These are phyloP conservation scores for Lordiphosa stackelbergi DNA, from an alignment of 1,140 invertebrate species.

Conservation along the genomic window DNA sequence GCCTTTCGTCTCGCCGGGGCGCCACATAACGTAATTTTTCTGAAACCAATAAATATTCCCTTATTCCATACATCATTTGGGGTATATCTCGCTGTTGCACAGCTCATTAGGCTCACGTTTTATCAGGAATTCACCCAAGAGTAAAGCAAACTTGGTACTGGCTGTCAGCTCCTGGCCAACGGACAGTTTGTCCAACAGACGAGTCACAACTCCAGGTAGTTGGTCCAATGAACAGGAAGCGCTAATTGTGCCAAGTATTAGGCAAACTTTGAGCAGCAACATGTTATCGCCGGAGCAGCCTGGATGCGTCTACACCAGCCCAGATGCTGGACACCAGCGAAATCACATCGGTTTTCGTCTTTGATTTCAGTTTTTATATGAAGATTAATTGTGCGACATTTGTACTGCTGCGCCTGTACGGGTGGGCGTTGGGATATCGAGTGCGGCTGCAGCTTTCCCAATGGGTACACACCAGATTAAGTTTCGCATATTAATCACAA, in stretches of 20 bases:
- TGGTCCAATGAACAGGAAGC: slow-evolving; percentile 1
- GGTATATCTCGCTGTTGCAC: slow-evolving; percentile 36
- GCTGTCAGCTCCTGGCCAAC: slow-evolving; percentile 30
- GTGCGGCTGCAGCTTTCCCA: slow-evolving; percentile 22
- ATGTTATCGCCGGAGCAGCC: slow-evolving; percentile 41
- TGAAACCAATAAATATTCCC: slow-evolving; percentile 33
- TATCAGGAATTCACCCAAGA: slow-evolving; percentile 61
- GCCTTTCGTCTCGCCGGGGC: slow-evolving; percentile 55
- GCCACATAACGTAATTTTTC: slow-evolving; percentile 63
- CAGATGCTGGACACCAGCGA: slow-evolving; percentile 25
- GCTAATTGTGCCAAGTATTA: slow-evolving; percentile 30
- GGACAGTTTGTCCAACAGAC: slow-evolving; percentile 44
- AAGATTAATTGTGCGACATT: slow-evolving; percentile 66
- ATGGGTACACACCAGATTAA: slow-evolving; percentile 46
- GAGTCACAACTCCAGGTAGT: slow-evolving; percentile 31
- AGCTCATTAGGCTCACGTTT: slow-evolving; percentile 62
- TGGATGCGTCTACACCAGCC: slow-evolving; percentile 36
- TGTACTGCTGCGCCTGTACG: slow-evolving; percentile 23
- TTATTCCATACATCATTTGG: slow-evolving; percentile 18
- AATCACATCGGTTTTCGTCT: slow-evolving; percentile 56
- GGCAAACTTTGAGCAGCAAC: slow-evolving; percentile 44
- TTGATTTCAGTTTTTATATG: slow-evolving; percentile 65
- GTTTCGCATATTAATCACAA: slow-evolving; percentile 69
- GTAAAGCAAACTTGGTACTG: slow-evolving; percentile 53
- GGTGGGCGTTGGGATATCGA: slow-evolving; percentile 34